Percentiles rank a stretch among this genome's conserved stretches.
Evolutionary conservation across 2,888 invertebrate species (phyloP).

Genomic region (Celastrina argiolus): DNA sequence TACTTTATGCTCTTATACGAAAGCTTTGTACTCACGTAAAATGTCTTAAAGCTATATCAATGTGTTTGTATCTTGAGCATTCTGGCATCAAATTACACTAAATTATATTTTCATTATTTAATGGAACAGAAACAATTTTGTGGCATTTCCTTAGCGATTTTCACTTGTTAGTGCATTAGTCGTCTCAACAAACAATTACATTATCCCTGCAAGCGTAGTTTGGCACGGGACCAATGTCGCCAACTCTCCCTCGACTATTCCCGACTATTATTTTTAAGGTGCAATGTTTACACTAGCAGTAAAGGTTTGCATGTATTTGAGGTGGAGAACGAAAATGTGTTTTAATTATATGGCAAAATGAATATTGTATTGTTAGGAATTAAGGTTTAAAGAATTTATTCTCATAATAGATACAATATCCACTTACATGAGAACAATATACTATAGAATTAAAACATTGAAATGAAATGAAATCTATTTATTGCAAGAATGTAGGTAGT

Average conservation of each 20-base stretch:
- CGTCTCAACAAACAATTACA: slow-evolving; percentile 40
- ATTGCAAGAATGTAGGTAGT: no score
- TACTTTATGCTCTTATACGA: no score
- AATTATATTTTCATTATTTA: no score
- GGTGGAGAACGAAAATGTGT: neutral
- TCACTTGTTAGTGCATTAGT: slow-evolving; percentile 30
- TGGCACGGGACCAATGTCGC: slow-evolving; percentile 64
- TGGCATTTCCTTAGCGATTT: slow-evolving; percentile 20
- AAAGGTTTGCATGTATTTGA: slow-evolving; percentile 8
- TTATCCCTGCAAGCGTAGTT: slow-evolving; percentile 58
- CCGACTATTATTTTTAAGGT: slow-evolving; percentile 57
- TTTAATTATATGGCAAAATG: neutral
- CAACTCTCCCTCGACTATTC: slow-evolving; percentile 54
- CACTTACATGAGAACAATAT: no score
- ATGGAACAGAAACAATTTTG: slow-evolving; percentile 18
- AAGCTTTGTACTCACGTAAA: no score
- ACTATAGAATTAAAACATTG: no score
- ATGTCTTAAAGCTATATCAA: no score
- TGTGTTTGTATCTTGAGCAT: no score
- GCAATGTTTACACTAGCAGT: neutral
- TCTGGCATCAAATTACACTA: no score
- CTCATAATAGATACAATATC: no score
- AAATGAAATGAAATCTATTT: no score
- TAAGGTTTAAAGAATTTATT: neutral
- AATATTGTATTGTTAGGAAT: neutral